These are phyloP conservation scores for Mesoclemmys tuberculata DNA, from an alignment of 2,113 vertebrate species.

Conservation along the genomic window DNA sequence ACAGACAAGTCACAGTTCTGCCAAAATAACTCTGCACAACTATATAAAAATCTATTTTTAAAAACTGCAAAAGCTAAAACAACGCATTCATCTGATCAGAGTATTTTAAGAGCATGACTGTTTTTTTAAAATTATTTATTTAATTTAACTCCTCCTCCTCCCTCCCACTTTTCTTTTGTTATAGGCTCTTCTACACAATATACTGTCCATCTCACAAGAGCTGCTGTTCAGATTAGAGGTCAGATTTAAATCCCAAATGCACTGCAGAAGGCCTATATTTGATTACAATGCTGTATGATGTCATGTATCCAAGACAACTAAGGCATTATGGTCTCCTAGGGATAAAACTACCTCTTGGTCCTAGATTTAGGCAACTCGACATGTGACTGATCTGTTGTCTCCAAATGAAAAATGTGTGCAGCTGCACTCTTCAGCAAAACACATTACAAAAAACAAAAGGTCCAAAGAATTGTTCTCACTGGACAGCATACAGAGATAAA, in stretches of 20 bases:
- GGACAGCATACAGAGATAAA: accelerated
- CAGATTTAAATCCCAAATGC: conserved; percentile 78
- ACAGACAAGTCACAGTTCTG: not conserved
- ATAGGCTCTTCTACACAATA: conserved; percentile 30
- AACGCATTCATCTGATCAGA: not conserved
- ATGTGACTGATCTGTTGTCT: conserved; percentile 44
- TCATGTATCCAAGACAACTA: conserved; percentile 86
- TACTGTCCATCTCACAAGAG: not conserved
- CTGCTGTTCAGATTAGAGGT: conserved; percentile 38
- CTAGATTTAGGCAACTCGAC: conserved; percentile 67
- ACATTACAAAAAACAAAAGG: conserved; percentile 27
- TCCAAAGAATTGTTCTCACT: not conserved
- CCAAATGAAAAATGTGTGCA: conserved; percentile 63
- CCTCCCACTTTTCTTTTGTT: conserved; percentile 13
- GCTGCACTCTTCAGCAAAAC: conserved; percentile 63
- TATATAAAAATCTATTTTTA: not conserved
- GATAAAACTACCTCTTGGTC: conserved; percentile 77
- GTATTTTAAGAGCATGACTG: not conserved
- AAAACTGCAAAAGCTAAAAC: not conserved
- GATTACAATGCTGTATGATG: conserved; percentile 81
- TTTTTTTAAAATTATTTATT: not conserved
- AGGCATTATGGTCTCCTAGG: conserved; percentile 79
- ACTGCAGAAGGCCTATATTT: conserved; percentile 74
- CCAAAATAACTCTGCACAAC: too few species aligned
- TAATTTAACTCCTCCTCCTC: not conserved